Base-by-base conservation (phyloP, 2,888 invertebrate genomes). In the Ctena decussata region DNA sequence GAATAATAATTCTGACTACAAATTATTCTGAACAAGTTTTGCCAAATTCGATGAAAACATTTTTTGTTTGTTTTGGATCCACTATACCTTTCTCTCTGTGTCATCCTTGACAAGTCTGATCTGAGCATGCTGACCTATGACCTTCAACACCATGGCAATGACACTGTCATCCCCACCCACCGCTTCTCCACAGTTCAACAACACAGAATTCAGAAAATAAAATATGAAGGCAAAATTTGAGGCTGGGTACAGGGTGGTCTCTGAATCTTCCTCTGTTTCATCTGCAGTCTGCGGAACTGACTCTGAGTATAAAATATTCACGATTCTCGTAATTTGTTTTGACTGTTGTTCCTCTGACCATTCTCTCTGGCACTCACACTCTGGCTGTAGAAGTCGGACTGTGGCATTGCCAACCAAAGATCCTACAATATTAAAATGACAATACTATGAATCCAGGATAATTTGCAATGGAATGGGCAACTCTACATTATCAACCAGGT, bases 151-250 rank as follows among this genome's bases (percentile, higher is more conserved):
- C 75, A 95, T 93, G 0, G 91, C 85, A 75, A 95, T 90, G 0
- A 93, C 80, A 0, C 84, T 86, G 18, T 94, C 92, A 75, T 94
- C 91, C 49, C 86, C 92, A 27, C 90, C 90, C 32, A 92, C 92
- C 37, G 85, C 90, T 49, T 74, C 92, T 21, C 87, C 94, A 78
- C 90, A 93, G 35, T 85, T 90, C 39, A 84, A 87, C 60, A 96
- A 82, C 71, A 95, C 91, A 69, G 89, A 89, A 39, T 91, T 97
- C 5, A 99, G 95, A 91, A 98, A 97, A 21, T 98, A 97, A 95
- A 98, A 98, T 18, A 97, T 96, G 94, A 98, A 99, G 92, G 97
- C 97, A 96, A 98, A 98, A 0, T 97, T 97, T 0, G 98, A 97
- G 0, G 97, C 97, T 0, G 97, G 97, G 91, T 97, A 97, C 91